Evolutionary conservation across 2,113 vertebrate genomes (phyloP), one percentile per base, ranked within the genome.

Genomic region (Scomber japonicus): DNA sequence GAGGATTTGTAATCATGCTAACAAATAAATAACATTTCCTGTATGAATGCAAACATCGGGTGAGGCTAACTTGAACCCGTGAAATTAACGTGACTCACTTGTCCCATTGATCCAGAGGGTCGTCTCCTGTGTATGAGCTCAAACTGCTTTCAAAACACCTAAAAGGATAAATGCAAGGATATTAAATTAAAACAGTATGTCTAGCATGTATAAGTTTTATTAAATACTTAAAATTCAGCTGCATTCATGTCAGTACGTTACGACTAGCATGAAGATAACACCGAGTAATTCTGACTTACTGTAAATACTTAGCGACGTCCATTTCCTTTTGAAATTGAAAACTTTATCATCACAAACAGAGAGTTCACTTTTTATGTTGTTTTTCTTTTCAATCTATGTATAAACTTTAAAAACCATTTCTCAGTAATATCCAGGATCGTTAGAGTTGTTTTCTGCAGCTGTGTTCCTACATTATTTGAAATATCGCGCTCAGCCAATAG

Each of bases 31-130:
- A 27, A 2, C 24, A 3, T 27, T 2, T 27, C 24, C 24, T 27
- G 24, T 27, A 27, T 27, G 24, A 3, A 27, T 40, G 9, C 2
- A 40, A 40, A 40, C 35, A 40, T 40, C 35, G 9, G 35, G 35
- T 40, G 9, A 40, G 35, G 35, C 35, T 60, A 21, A 57, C 3
- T 31, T 1, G 3, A 0, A 49, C 3, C 11, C 2, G 12, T 21
- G 7, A 3, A 10, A 10, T 7, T 40, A 2, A 40, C 6, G 35
- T 10, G 11, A 79, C 89, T 94, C 50, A 97, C 97, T 94, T 97
- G 87, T 95, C 95, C 97, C 97, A 99, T 0, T 82, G 90, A 14
- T 96, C 96, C 66, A 99, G 93, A 0, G 97, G 97, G 81, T 99
- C 97, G 5, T 91, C 87, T 3, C 97, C 97, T 1, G 65, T 83